Conservation (phyloP, 2,113 vertebrate species). For the Poeciliopsis turrubarensis region DNA sequence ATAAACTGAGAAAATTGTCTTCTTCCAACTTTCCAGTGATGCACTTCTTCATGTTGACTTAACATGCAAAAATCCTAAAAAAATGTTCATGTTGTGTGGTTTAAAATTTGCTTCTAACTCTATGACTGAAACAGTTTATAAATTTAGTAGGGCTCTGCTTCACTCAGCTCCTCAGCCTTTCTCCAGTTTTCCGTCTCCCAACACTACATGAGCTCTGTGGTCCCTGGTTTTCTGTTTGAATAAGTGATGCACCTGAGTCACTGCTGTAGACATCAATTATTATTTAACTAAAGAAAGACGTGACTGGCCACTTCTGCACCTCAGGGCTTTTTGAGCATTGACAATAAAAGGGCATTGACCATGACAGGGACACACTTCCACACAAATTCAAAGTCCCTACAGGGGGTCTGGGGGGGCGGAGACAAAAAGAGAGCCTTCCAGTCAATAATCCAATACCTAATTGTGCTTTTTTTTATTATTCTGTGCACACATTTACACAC, state of each 20-base stretch:
- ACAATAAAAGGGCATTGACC: conserved; percentile 50
- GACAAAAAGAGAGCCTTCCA: conserved; percentile 39
- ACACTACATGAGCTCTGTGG: not conserved
- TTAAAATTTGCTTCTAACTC: too few species aligned
- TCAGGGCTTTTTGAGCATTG: conserved; percentile 50
- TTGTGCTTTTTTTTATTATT: conserved; percentile 38
- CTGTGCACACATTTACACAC: conserved; percentile 29
- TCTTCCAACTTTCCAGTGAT: not conserved
- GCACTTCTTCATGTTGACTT: too few species aligned
- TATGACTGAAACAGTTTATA: too few species aligned
- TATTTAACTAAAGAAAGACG: not conserved
- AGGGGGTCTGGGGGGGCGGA: conserved; percentile 32
- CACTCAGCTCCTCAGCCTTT: conserved; percentile 8
- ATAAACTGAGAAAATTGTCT: not conserved
- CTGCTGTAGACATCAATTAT: too few species aligned
- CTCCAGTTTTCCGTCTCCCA: conserved; percentile 19
- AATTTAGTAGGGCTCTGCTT: not conserved
- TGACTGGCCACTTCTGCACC: conserved; percentile 33
- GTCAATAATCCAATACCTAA: conserved; percentile 60
- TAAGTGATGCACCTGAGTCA: too few species aligned
- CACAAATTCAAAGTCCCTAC: conserved; percentile 31
- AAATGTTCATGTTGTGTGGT: too few species aligned
- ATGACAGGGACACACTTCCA: conserved; percentile 28
- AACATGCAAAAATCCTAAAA: too few species aligned
- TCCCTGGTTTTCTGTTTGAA: too few species aligned